These are phyloP conservation scores for Drosophila putrida DNA, from an alignment of 2,888 invertebrate genomes.

Conservation along the genomic window DNA sequence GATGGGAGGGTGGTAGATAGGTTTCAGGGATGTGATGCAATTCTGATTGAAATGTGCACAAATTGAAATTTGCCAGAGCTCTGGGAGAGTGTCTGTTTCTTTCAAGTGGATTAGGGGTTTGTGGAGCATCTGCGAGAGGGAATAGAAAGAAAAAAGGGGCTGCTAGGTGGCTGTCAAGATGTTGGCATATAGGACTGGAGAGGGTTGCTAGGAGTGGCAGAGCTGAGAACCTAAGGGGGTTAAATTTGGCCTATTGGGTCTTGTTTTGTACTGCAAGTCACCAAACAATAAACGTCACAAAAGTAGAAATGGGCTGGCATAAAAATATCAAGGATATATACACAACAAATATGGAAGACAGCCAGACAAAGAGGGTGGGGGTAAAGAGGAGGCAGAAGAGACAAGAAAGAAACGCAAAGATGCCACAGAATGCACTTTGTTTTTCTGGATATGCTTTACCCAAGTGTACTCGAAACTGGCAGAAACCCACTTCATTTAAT, in stretches of 20 bases:
- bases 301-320: slow-evolving; percentile 71
- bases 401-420: slow-evolving; percentile 68
- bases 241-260: slow-evolving; percentile 78
- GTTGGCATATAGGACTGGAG: slow-evolving; percentile 22
- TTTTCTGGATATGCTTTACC: slow-evolving; percentile 83
- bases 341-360: slow-evolving; percentile 54
- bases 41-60: slow-evolving; percentile 80
- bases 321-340: slow-evolving; percentile 78
- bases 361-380: slow-evolving; percentile 5
- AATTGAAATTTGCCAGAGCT: slow-evolving; percentile 73
- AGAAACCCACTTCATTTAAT: slow-evolving; percentile 85
- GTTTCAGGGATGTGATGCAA: slow-evolving; percentile 44
- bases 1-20: not conserved
- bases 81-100: slow-evolving; percentile 32
- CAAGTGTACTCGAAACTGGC: slow-evolving; percentile 83
- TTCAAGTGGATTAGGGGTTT: slow-evolving; percentile 43
- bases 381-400: not conserved
- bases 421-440: slow-evolving; percentile 84
- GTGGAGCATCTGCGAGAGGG: not conserved
- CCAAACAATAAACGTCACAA: slow-evolving; percentile 79
- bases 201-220: too few relatives aligned
- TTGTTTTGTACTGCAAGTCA: slow-evolving; percentile 65
- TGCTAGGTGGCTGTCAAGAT: slow-evolving; percentile 50
- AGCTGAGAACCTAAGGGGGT: slow-evolving; percentile 2
- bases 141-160: too few relatives aligned